These are phyloP conservation scores for Piaya cayana DNA, from an alignment of 2,113 vertebrate species.

Conservation along the genomic window DNA sequence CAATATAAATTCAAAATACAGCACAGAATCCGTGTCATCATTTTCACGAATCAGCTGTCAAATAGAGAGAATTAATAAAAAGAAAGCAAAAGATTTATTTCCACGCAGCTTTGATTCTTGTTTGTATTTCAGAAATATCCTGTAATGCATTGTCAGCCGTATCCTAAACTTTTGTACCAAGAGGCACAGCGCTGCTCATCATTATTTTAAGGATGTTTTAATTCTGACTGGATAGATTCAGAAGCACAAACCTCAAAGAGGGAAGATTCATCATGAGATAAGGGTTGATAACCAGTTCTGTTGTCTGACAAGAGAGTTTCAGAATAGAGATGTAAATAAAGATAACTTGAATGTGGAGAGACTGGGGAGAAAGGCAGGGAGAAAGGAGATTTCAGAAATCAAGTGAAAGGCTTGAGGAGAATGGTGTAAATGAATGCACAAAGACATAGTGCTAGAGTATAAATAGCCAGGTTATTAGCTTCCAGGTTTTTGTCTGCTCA, in stretches of 20 bases:
- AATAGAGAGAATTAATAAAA: background rate
- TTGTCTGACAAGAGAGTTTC: background rate
- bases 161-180: background rate
- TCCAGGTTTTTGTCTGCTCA: background rate
- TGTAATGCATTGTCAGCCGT: fast-evolving
- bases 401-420: background rate
- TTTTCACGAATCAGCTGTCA: background rate
- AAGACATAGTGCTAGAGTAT: background rate
- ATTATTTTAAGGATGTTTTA: background rate
- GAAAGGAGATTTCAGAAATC: background rate
- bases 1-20: background rate
- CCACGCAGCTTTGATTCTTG: background rate
- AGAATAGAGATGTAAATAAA: background rate
- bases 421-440: background rate
- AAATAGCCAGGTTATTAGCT: background rate
- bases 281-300: background rate
- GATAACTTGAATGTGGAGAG: background rate
- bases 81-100: background rate
- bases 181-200: background rate
- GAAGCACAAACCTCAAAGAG: background rate
- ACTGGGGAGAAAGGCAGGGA: background rate
- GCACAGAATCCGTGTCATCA: background rate
- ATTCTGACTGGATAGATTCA: background rate
- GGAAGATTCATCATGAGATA: background rate
- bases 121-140: background rate